Conservation (phyloP, 2,113 vertebrate species). For the Neodon shergylaensis region DNA sequence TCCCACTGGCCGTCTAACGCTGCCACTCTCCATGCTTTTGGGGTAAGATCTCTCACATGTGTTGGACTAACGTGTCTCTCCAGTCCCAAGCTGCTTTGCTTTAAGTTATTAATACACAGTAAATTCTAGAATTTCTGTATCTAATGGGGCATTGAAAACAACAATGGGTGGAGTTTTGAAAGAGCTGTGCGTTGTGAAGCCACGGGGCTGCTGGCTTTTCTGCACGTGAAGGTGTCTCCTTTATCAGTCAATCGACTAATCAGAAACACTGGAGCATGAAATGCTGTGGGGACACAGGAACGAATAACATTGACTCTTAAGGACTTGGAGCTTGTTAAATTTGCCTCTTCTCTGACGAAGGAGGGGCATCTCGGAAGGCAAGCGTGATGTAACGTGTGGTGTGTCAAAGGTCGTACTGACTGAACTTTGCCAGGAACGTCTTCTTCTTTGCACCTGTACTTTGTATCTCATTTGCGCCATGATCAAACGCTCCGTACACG, state of each 20-base stretch:
- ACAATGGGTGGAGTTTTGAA: neutral
- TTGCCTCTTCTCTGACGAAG: neutral
- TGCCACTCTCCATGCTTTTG: neutral
- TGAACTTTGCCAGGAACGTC: neutral
- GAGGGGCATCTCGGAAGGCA: neutral
- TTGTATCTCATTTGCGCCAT: neutral
- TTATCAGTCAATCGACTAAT: neutral
- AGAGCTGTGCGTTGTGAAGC: too few species aligned
- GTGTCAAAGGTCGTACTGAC: neutral
- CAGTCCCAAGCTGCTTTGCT: neutral
- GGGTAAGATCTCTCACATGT: neutral
- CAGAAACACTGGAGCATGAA: neutral
- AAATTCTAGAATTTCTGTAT: neutral
- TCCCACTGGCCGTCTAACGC: neutral
- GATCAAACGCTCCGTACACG: neutral
- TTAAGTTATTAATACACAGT: neutral
- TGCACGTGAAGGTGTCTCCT: fast-evolving
- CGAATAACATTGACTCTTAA: neutral
- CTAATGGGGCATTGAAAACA: neutral
- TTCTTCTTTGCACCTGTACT: neutral
- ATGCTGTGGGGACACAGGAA: neutral
- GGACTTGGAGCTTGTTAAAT: neutral
- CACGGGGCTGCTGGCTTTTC: neutral
- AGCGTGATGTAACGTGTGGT: neutral
- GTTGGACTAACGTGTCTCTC: neutral